These are phyloP conservation scores for Rhodophaea formosa DNA, from an alignment of 2,888 invertebrate species.

Conservation along the genomic window DNA sequence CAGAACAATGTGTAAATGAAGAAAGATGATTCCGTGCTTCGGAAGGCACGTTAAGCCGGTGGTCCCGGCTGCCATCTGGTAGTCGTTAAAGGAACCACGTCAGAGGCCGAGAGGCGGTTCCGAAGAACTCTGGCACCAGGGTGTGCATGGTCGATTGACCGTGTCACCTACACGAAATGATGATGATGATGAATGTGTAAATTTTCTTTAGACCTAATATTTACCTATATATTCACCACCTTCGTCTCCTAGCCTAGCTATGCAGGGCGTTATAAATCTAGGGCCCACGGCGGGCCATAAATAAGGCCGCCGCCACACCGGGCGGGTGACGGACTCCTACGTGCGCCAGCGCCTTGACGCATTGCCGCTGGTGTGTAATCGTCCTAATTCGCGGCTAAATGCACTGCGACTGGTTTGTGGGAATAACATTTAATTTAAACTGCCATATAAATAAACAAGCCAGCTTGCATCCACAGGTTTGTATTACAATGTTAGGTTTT, in stretches of 20 bases:
- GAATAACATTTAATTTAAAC: neutral
- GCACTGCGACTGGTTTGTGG: slow-evolving; percentile 1
- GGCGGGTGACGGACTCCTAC: slow-evolving; percentile 65
- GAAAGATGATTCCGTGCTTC: too few relatives aligned
- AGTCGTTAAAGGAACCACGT: too few relatives aligned
- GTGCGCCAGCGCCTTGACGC: slow-evolving; percentile 42
- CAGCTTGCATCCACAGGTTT: neutral
- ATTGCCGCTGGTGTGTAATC: slow-evolving; percentile 37
- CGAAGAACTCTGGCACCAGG: too few relatives aligned
- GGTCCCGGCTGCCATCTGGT: too few relatives aligned
- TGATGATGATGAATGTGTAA: too few relatives aligned
- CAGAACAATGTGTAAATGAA: too few relatives aligned
- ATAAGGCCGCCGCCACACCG: slow-evolving; percentile 62
- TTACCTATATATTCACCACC: neutral
- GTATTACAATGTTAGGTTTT: neutral
- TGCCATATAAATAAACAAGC: neutral
- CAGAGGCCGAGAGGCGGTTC: too few relatives aligned
- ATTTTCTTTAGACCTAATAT: too few relatives aligned
- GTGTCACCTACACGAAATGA: too few relatives aligned
- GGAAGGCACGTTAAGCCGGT: too few relatives aligned
- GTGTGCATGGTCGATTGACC: too few relatives aligned
- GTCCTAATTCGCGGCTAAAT: slow-evolving; percentile 35
- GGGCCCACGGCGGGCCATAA: slow-evolving; percentile 56
- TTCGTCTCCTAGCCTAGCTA: slow-evolving; percentile 33
- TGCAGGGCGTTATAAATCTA: slow-evolving; percentile 53